phyloP scores from a whole-genome alignment of 2,797 vertebrate species.

The Falco naumanni region DNA sequence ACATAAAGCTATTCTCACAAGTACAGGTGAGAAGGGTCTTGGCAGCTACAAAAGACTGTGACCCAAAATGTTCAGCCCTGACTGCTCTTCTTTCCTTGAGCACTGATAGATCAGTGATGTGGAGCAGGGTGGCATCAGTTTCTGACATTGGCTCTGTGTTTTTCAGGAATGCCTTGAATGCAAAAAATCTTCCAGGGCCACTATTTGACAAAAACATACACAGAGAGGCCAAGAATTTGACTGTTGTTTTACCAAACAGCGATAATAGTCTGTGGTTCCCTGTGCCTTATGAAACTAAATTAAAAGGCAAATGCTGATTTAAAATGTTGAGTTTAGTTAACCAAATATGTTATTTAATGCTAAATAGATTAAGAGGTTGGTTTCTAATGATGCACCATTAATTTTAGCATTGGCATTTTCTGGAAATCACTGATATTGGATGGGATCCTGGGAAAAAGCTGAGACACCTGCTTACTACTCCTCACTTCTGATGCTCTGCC shows the following conservation, averaged over 20 bases:
- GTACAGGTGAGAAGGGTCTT: not conserved
- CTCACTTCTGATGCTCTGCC: not conserved
- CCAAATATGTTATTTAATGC: not conserved
- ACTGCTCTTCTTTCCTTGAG: not conserved
- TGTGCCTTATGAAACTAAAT: not conserved
- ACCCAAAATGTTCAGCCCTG: not conserved
- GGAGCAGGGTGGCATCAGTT: not conserved
- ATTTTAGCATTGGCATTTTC: conserved; percentile 14
- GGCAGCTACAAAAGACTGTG: not conserved
- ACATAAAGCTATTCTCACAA: not conserved
- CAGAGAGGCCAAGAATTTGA: not conserved
- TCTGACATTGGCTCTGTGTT: not conserved
- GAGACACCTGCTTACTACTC: not conserved
- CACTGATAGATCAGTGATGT: not conserved
- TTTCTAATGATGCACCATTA: not conserved
- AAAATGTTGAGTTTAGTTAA: not conserved
- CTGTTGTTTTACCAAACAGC: not conserved
- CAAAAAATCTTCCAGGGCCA: not conserved
- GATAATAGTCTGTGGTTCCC: not conserved
- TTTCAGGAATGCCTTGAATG: not conserved
- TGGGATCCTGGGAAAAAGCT: not conserved
- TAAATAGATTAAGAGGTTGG: conserved; percentile 1
- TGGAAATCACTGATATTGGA: conserved; percentile 4
- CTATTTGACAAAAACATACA: not conserved
- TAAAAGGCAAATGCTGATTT: not conserved